Evolutionary conservation across 2,797 vertebrate genomes (phyloP).

Genomic region (Manis javanica): DNA sequence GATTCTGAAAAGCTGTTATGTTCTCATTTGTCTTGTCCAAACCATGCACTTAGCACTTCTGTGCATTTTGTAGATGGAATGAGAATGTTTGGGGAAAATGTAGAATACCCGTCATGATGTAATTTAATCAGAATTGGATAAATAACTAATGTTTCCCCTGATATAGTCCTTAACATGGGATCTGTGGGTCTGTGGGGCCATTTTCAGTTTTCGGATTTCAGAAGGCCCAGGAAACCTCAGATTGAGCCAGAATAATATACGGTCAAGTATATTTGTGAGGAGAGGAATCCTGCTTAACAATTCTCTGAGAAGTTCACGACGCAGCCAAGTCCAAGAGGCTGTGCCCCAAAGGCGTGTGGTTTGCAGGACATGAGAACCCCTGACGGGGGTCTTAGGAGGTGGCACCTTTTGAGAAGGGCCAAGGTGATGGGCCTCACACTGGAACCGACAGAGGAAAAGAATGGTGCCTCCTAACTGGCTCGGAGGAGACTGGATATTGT

Average conservation of each 20-base stretch:
- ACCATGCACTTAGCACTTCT: background rate
- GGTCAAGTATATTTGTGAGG: accelerated
- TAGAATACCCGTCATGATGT: background rate
- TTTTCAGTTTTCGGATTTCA: no score
- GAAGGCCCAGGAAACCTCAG: background rate
- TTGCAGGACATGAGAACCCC: background rate
- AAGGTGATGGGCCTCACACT: accelerated
- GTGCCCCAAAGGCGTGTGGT: accelerated
- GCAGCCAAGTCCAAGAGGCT: background rate
- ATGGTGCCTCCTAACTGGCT: accelerated
- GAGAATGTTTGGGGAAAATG: background rate
- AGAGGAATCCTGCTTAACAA: accelerated
- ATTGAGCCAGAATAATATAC: no score
- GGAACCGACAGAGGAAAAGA: background rate
- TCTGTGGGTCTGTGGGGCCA: no score
- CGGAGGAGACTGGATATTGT: no score
- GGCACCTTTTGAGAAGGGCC: background rate
- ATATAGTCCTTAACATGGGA: background rate
- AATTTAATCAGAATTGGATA: background rate
- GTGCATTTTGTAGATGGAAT: background rate
- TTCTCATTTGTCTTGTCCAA: conserved; percentile 12
- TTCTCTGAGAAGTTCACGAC: background rate
- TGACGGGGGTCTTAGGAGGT: background rate
- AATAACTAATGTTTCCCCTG: background rate
- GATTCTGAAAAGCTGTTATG: background rate